Base-by-base conservation (phyloP, 2,888 invertebrate genomes). In the Callimorpha dominula region DNA sequence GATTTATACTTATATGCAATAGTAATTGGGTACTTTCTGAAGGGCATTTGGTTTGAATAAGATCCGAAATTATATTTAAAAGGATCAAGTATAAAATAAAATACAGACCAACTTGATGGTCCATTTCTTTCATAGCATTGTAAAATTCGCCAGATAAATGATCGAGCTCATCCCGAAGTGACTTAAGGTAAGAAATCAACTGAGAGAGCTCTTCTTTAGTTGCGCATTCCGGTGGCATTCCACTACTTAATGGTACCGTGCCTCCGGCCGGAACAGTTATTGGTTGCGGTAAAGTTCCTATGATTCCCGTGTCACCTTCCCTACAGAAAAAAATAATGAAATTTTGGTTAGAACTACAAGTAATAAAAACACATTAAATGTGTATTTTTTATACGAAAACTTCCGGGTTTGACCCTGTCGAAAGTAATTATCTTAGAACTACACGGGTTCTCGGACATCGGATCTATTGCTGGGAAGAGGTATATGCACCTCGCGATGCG, bases 21-120 rank as follows among this genome's bases (percentile, higher is more conserved):
- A 31, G 31, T n/a, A n/a, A n/a, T n/a, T n/a, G n/a, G n/a, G n/a
- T 31, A 31, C 31, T 31, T 1, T 31, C 31, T 31, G 31, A 31
- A 31, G 31, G 31, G 31, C 31, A 31, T 31, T 31, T 31, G 31
- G 31, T 31, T 31, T 31, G 31, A 54, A 54, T 93, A 94, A 62
- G 87, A 86, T 60, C 86, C 86, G 5, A 94, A 69, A 43, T 87
- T 87, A 77, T 85, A 89, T 77, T 94, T 94, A 9, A 94, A 62
- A 1, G 87, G 88, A 73, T 81, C 84, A 4, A 94, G 76, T 20
- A 6, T 65, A 65, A 12, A 62, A 12, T 31, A 31, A 31, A 63
- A 7, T 64, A 71, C 74, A 60, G 0, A 74, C 74, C 74, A 50
- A 68, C 46, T 52, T 17, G 6, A 5, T 57, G n/a, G 2, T 62